Base-by-base conservation (phyloP, 2,113 vertebrate genomes). In the Alces alces region DNA sequence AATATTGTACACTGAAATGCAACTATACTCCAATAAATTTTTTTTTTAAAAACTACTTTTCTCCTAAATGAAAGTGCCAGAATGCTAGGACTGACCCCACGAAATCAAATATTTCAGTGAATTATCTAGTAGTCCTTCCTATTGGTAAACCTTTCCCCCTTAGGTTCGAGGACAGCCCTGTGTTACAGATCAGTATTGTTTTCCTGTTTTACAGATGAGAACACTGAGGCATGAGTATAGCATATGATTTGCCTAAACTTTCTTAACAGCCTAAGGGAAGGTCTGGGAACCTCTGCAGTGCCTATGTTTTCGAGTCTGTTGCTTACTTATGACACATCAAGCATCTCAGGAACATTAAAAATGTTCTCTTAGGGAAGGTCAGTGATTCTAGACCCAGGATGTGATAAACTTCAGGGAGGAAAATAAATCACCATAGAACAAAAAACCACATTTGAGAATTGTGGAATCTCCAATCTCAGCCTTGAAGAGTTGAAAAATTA, bases 341-440 rank as follows among this genome's bases (percentile, higher is more conserved):
- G 27, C 57, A 94, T 89, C 89, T 91, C 90, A 95, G 47, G 92
- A 94, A 86, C 58, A 89, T 91, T 97, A 98, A 98, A 98, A 91
- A 58, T 89, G 10, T 97, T 87, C 86, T 98, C 96, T 87, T 60
- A 60, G 39, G 95, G 83, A 10, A 91, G 82, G 66, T 82, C 84
- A 92, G 52, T 96, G 92, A 92, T 98, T 98, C 92, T 93, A 97
- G 55, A 97, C 33, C 43, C 87, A 89, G 91, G 97, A 97, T 92
- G 33, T 60, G 95, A 96, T 95, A 95, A 97, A 95, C 57, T 64
- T 57, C 94, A 87, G 80, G 43, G 25, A 95, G 84, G 91, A 97
- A 95, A 97, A 92, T 88, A 96, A 94, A 96, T 92, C 66, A 96
- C 50, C 64, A 97, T 89, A 95, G 60, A 96, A 90, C 39, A n/a